Percentiles rank a stretch among this genome's conserved stretches.
These are phyloP conservation scores for Bufo gargarizans DNA, from an alignment of 2,113 vertebrate species.

Conservation along the genomic window DNA sequence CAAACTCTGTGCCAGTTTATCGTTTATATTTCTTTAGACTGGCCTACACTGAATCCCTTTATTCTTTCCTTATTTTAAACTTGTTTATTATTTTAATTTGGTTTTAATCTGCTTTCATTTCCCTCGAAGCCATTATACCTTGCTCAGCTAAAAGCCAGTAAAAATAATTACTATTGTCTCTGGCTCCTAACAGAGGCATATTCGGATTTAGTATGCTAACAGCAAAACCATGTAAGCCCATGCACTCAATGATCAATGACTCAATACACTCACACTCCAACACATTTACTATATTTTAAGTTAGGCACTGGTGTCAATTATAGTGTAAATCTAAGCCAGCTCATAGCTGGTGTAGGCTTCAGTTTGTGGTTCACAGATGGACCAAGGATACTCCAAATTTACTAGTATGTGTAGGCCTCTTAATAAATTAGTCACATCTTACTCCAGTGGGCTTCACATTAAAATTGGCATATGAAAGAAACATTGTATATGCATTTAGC, in stretches of 20 bases:
- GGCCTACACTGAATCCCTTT: not conserved
- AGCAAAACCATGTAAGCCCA: not conserved
- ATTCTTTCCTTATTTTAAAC: slow-evolving; percentile 14
- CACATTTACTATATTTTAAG: no score
- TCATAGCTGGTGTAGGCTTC: no score
- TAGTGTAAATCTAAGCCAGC: no score
- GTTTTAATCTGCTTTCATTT: slow-evolving; percentile 15
- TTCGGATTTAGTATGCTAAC: not conserved
- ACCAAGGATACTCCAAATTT: no score
- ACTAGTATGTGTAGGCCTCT: no score
- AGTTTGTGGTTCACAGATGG: no score
- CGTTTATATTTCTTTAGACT: not conserved
- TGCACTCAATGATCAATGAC: not conserved
- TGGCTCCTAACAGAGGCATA: slow-evolving; percentile 1
- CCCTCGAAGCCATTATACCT: slow-evolving; percentile 9
- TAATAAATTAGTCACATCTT: no score
- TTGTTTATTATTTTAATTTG: slow-evolving; percentile 40
- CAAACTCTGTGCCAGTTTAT: not conserved
- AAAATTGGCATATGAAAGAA: no score
- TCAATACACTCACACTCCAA: no score
- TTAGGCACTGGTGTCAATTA: no score
- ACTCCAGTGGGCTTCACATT: no score
- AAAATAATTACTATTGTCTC: slow-evolving; percentile 36
- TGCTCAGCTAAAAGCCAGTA: slow-evolving; percentile 25
- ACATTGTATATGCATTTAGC: no score